A percentile compares a stretch with the other conserved stretches of the same genome.
Conservation (phyloP, 2,797 vertebrate species). For the Micrastur ruficollis region DNA sequence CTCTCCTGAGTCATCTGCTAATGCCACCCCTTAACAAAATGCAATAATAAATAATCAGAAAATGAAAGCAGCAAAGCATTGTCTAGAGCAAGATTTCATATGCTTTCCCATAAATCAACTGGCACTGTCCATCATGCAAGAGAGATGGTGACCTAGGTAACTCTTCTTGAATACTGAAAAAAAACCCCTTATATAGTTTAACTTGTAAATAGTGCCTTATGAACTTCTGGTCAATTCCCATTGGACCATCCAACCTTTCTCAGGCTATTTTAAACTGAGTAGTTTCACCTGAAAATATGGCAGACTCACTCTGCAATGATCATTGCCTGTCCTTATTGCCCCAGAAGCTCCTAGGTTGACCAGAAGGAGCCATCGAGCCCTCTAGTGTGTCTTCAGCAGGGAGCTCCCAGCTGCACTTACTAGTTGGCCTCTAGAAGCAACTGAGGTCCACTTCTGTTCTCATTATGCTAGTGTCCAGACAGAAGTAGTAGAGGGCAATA, state of each 20-base stretch:
- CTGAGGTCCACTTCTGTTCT: neutral
- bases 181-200: neutral
- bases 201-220: neutral
- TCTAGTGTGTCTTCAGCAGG: neutral
- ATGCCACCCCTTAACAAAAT: neutral
- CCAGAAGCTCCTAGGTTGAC: neutral
- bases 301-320: neutral
- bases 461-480: neutral
- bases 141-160: neutral
- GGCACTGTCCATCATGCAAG: neutral
- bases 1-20: neutral
- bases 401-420: neutral
- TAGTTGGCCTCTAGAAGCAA: neutral
- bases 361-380: neutral
- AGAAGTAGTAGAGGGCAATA: neutral
- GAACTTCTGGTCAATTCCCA: neutral
- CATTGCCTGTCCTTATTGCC: neutral
- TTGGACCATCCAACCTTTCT: neutral
- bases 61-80: neutral
- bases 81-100: neutral
- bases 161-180: neutral
- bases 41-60: neutral
- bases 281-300: neutral
- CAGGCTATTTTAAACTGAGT: neutral
- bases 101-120: neutral